Percentiles rank a stretch among this genome's conserved stretches.
Evolutionary conservation across 2,797 vertebrate genomes (phyloP).

Genomic region (Lagocephalus sceleratus): DNA sequence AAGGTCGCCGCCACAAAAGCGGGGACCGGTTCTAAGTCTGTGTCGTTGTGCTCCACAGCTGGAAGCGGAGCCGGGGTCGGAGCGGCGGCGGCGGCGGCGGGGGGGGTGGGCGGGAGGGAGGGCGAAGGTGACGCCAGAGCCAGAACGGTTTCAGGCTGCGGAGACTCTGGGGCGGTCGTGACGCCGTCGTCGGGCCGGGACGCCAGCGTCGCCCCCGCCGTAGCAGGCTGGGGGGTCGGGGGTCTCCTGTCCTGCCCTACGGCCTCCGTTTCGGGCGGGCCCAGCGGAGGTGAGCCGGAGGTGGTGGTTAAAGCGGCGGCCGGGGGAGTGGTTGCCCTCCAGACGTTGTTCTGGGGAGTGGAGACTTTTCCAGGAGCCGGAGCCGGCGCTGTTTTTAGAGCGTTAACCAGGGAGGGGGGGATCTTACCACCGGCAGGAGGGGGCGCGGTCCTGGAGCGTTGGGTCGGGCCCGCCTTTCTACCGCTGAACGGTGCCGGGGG

Average conservation of each 20-base stretch:
- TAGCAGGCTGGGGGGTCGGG: slow-evolving; percentile 14
- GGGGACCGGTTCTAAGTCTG: slow-evolving; percentile 34
- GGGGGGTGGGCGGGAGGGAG: slow-evolving; percentile 1
- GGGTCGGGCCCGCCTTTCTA: slow-evolving; percentile 41
- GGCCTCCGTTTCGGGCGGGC: slow-evolving; percentile 16
- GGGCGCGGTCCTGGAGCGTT: slow-evolving; percentile 33
- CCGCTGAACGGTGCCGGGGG: slow-evolving; percentile 37
- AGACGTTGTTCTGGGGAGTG: slow-evolving; percentile 11
- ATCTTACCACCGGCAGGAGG: slow-evolving; percentile 41
- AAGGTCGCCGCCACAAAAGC: slow-evolving; percentile 72
- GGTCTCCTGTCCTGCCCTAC: slow-evolving; percentile 19
- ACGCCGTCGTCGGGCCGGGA: slow-evolving; percentile 41
- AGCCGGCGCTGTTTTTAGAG: slow-evolving; percentile 47
- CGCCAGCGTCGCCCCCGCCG: slow-evolving; percentile 13
- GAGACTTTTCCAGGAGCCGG: slow-evolving; percentile 57
- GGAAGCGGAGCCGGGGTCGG: slow-evolving; percentile 31
- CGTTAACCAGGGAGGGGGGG: slow-evolving; percentile 26
- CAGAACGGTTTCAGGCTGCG: slow-evolving; percentile 19
- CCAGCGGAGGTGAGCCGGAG: slow-evolving; percentile 7
- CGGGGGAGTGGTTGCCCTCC: slow-evolving; percentile 32
- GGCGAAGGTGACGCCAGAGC: slow-evolving; percentile 14
- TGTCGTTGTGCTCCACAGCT: slow-evolving; percentile 23
- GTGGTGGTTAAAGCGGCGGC: slow-evolving; percentile 17
- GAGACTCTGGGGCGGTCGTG: slow-evolving; percentile 29
- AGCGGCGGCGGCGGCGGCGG: slow-evolving; percentile 15